A percentile compares a stretch with the other conserved stretches of the same genome.
Conservation (phyloP, 2,888 invertebrate genomes). For the Troides oblongomaculatus region DNA sequence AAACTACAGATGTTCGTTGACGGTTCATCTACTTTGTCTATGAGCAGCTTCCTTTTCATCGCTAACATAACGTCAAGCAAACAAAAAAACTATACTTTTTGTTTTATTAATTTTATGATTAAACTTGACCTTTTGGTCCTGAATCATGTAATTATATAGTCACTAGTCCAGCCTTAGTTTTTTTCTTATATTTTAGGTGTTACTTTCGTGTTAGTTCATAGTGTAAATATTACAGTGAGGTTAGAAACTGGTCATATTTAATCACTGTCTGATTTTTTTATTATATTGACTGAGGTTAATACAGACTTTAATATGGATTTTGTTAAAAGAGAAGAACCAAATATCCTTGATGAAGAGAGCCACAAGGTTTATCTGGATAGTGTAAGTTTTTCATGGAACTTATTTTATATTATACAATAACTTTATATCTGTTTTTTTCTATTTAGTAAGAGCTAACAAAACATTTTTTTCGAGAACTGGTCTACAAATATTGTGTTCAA, state of each 20-base stretch:
- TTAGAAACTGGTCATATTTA: slow-evolving; percentile 55
- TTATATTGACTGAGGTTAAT: slow-evolving; percentile 3
- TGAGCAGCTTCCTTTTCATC: slow-evolving; percentile 65
- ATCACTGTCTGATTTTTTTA: slow-evolving; percentile 36
- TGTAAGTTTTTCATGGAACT: slow-evolving; percentile 48
- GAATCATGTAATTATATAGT: slow-evolving; percentile 43
- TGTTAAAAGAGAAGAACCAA: slow-evolving; percentile 69
- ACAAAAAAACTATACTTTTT: slow-evolving; percentile 44
- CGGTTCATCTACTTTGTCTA: slow-evolving; percentile 50
- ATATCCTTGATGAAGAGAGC: slow-evolving; percentile 61
- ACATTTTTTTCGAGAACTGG: not conserved
- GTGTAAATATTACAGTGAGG: slow-evolving; percentile 50
- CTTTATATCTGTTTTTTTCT: not conserved
- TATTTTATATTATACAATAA: slow-evolving; percentile 14
- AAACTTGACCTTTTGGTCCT: slow-evolving; percentile 40
- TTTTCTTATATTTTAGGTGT: slow-evolving; percentile 37
- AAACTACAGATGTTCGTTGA: slow-evolving; percentile 65
- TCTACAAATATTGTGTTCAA: not conserved
- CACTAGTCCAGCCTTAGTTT: slow-evolving; percentile 38
- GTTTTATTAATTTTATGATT: slow-evolving; percentile 41
- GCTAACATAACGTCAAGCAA: slow-evolving; percentile 49
- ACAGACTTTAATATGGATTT: slow-evolving; percentile 58
- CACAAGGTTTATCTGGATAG: slow-evolving; percentile 68
- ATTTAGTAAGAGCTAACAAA: not conserved
- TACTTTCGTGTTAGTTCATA: slow-evolving; percentile 41